Base-by-base conservation (phyloP, 2,888 invertebrate species). In the Acrobasis repandana region DNA sequence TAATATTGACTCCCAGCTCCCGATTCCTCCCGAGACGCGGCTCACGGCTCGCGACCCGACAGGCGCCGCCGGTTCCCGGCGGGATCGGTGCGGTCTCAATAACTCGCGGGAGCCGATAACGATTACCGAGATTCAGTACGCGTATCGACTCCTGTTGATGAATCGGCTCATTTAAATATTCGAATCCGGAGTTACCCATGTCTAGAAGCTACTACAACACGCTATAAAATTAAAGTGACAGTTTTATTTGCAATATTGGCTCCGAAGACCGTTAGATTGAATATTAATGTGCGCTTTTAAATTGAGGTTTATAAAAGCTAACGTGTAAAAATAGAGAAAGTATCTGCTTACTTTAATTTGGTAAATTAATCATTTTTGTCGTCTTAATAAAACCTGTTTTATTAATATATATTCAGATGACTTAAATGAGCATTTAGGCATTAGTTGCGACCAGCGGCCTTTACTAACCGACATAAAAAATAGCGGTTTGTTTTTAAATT, bases 261-360 rank as follows among this genome's bases (percentile, higher is more conserved):
- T 60, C 62, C 48, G 61, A 61, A 61, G 56, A 66, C 56, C 63
- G 63, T 63, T 61, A 61, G 28, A 34, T 61, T 61, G 66, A 58
- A 57, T 62, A 64, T 62, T 65, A 65, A 70, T 67, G 66, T 62
- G 57, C 63, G 58, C n/a, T 43, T 63, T 61, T 71, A 68, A 71
- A 72, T 72, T 69, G 70, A 69, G 61, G 61, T 61, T 43, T 43
- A 43, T 65, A 67, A 67, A 70, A 72, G 65, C 63, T 65, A 65
- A 63, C 65, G 59, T 61, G 62, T 67, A 63, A 65, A 65, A 64
- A 65, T 64, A 59, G 63, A 63, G 63, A 68, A 65, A 67, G 67
- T 63, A 65, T n/a, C 14, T 52, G 6, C 52, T 61, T 61, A 56
- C 52, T 28, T 47, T 64, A 58, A 43, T 14, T 43, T 43, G 43